Evolutionary conservation across 2,888 invertebrate species (phyloP), one percentile per base, ranked within the genome.

Genomic region (Diaperis boleti): DNA sequence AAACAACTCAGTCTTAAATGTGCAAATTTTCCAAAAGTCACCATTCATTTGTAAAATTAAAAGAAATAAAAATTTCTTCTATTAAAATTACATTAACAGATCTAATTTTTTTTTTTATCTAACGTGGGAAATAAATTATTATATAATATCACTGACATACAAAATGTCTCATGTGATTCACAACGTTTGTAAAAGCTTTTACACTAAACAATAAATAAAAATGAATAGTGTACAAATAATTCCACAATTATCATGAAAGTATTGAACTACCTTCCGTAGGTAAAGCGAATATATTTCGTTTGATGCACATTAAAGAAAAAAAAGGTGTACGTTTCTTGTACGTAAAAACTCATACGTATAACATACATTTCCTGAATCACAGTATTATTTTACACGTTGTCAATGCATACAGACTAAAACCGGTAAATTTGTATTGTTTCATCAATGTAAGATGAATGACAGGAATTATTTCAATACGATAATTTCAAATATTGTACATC

Each of bases 1-100:
- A 61, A 49, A 62, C 52, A 44, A 64, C 29, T 67, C 66, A 66
- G 66, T 66, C 66, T 64, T 65, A 31, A 60, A 52, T 17, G 33
- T 55, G 42, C 49, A 33, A 14, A 20, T 57, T 5, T 17, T 1
- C 26, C 33, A 13, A 33, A 33, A 22, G 7, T 3, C 33, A 4
- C n/a, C 2, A 33, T 33, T 13, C 50, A 42, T 33, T 15, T 56
- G 14, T 37, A n/a, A 7, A 45, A 4, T 10, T 29, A 29, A 37
- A 59, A 63, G 59, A 47, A 59, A 59, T 55, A 59, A 63, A 54
- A 41, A 63, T 59, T 42, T 62, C 56, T 33, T 13, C 1, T 33
- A 18, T 47, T 47, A 45, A 10, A 22, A 20, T 14, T 20, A 15
- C 17, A 8, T 11, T n/a, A 31, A 7, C 35, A 29, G 13, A 26